Evolutionary conservation across 30 jellyfish, hydroid and myxozoan species (phyloP).

Genomic region (Turritopsis rubra): DNA sequence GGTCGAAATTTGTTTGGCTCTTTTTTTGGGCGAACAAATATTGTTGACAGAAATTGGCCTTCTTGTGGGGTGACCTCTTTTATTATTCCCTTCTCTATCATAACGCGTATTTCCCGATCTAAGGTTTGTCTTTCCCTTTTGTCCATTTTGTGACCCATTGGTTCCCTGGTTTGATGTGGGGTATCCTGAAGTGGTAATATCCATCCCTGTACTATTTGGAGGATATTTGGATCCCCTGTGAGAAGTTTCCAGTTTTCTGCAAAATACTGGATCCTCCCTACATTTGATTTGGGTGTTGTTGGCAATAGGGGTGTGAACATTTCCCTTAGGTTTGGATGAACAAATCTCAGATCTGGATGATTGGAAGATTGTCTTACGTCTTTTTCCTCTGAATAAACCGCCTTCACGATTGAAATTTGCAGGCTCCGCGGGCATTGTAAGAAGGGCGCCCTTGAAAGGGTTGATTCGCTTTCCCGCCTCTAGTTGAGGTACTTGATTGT

Average conservation of each 20-base stretch:
- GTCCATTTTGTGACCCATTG: background rate
- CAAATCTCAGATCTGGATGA: background rate
- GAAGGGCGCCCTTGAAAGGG: too few species aligned
- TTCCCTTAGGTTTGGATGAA: too few species aligned
- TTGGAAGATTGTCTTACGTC: background rate
- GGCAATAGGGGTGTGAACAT: too few species aligned
- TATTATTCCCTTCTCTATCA: background rate
- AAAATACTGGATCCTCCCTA: too few species aligned
- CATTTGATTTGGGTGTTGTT: too few species aligned
- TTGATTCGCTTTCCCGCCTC: too few species aligned
- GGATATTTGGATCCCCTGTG: background rate
- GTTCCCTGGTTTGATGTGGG: conserved; percentile 5
- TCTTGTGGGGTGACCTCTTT: background rate
- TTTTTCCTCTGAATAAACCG: background rate
- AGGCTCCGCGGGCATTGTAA: too few species aligned
- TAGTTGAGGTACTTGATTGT: too few species aligned
- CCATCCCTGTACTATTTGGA: background rate
- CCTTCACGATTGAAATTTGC: background rate
- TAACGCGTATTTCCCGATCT: background rate
- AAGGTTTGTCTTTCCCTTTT: background rate
- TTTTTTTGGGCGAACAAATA: conserved; percentile 13
- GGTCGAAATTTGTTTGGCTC: background rate
- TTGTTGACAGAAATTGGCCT: conserved; percentile 7
- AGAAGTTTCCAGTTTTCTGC: too few species aligned
- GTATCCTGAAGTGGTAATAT: too few species aligned